Evolutionary conservation across 1,140 invertebrate genomes (phyloP).

Genomic region (Hyphantria cunea): DNA sequence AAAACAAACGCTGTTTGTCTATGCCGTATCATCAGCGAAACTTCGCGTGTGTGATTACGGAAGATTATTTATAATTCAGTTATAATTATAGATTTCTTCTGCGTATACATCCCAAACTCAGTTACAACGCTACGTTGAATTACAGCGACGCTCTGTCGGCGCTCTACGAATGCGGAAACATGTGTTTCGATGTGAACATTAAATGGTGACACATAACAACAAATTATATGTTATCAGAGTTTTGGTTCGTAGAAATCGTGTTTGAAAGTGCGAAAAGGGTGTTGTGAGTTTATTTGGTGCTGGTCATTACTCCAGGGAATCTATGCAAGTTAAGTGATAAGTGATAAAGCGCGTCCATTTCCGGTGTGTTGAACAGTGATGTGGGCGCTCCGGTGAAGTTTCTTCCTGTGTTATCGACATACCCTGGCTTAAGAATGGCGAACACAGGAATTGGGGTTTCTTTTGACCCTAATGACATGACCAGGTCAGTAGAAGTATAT

Average conservation of each 20-base stretch:
- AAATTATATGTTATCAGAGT: conserved; percentile 66
- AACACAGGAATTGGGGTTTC: conserved; percentile 84
- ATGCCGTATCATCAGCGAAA: conserved; percentile 61
- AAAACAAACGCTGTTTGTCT: conserved; percentile 55
- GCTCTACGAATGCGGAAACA: conserved; percentile 62
- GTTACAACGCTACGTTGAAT: conserved; percentile 52
- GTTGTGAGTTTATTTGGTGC: conserved; percentile 11
- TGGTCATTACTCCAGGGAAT: conserved; percentile 23
- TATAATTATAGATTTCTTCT: conserved; percentile 73
- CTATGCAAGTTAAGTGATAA: conserved; percentile 35
- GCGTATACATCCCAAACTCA: conserved; percentile 61
- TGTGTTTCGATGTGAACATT: conserved; percentile 79
- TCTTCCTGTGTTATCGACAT: conserved; percentile 40
- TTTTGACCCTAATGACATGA: conserved; percentile 88
- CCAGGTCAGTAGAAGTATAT: conserved; percentile 78
- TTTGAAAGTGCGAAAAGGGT: conserved; percentile 36
- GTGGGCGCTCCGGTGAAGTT: conserved; percentile 50
- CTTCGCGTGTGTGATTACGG: conserved; percentile 74
- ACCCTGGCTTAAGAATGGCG: conserved; percentile 58
- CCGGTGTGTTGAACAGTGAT: conserved; percentile 54
- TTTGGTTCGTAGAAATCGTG: conserved; percentile 45
- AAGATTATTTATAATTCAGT: conserved; percentile 75
- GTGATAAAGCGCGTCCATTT: conserved; percentile 51
- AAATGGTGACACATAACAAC: conserved; percentile 68
- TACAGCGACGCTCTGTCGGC: conserved; percentile 48